Percentiles rank a stretch among this genome's conserved stretches.
These are phyloP conservation scores for Lottia gigantea DNA, from an alignment of 2,888 invertebrate species.

Conservation along the genomic window DNA sequence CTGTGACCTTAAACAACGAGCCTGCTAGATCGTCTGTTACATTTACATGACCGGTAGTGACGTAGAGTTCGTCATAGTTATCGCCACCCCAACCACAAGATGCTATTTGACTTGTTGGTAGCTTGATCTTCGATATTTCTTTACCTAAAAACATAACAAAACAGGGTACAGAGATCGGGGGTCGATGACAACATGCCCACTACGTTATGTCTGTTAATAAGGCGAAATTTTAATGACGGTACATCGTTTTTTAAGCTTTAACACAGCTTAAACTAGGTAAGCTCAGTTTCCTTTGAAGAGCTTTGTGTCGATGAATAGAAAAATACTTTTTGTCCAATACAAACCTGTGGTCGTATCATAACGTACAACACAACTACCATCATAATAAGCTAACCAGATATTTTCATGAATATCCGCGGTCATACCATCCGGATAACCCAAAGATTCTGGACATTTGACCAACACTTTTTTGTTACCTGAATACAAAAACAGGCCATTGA, in stretches of 20 bases:
- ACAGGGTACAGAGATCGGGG: not conserved
- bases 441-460: not conserved
- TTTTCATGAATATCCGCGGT: not conserved
- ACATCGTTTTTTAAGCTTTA: too few species aligned
- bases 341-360: not conserved
- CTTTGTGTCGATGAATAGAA: too few species aligned
- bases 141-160: not conserved
- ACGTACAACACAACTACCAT: not conserved
- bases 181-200: too few species aligned
- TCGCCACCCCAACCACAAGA: slow-evolving; percentile 6
- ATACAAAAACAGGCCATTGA: not conserved
- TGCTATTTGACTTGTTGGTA: not conserved
- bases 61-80: not conserved
- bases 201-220: too few species aligned
- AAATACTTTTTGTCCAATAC: not conserved
- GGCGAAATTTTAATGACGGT: too few species aligned
- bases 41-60: slow-evolving; percentile 1
- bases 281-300: too few species aligned
- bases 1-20: not conserved
- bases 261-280: too few species aligned
- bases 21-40: not conserved
- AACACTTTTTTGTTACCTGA: not conserved
- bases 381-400: not conserved
- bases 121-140: not conserved
- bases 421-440: slow-evolving; percentile 6